Conservation (phyloP, 2,113 vertebrate species). For the Arvicanthis niloticus region DNA sequence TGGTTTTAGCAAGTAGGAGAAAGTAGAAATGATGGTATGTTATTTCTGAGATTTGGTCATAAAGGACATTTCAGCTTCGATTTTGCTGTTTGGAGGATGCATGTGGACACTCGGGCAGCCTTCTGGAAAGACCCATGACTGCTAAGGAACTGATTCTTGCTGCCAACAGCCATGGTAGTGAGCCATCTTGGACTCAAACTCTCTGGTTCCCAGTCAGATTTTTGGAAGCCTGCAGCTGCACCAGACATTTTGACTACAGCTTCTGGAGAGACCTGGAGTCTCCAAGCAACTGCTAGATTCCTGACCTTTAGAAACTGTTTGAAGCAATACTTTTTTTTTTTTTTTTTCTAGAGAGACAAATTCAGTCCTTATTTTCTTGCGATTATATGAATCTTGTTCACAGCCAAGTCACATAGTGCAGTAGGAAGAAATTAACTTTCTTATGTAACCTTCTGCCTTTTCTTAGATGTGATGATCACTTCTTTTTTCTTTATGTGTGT, state of each 20-base stretch:
- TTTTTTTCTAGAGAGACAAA: slow-evolving; percentile 10
- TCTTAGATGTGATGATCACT: slow-evolving; percentile 28
- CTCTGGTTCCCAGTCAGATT: not conserved
- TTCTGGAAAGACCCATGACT: not conserved
- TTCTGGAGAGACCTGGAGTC: not conserved
- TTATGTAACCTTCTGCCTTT: slow-evolving; percentile 45
- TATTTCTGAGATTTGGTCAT: not conserved
- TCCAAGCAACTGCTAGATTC: slow-evolving; percentile 24
- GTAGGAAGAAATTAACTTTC: slow-evolving; percentile 42
- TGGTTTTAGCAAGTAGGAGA: not conserved
- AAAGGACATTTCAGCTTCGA: not conserved
- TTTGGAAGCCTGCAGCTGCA: not conserved
- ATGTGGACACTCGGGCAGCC: not conserved
- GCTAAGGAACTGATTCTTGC: not conserved
- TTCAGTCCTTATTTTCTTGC: slow-evolving; percentile 35
- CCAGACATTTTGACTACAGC: not conserved
- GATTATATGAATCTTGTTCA: slow-evolving; percentile 26
- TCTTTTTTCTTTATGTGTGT: slow-evolving; percentile 35
- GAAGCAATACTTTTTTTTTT: slow-evolving; percentile 22
- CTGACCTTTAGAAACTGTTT: slow-evolving; percentile 32
- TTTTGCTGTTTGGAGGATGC: not conserved
- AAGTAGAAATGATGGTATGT: not conserved
- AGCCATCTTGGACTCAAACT: not conserved
- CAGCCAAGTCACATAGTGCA: slow-evolving; percentile 37
- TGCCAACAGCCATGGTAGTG: not conserved